phyloP scores from a whole-genome alignment of 2,888 invertebrate genomes.

The Harpalus rufipes region DNA sequence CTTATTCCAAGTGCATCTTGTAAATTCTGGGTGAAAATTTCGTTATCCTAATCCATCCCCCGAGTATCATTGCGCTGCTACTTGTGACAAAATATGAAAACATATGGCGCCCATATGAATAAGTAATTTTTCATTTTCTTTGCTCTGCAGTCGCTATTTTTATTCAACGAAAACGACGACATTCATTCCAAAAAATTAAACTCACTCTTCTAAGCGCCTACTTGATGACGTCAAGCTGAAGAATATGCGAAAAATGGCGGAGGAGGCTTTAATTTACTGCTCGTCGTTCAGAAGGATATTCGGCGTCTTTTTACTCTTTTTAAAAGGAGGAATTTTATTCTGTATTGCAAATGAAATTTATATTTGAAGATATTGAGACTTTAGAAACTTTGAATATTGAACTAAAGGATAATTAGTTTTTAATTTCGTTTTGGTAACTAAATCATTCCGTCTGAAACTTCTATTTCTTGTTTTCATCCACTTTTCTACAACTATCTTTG shows the following conservation, averaged over 20 bases:
- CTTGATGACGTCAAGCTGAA: background rate
- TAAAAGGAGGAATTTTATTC: too few relatives aligned
- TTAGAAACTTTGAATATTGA: too few relatives aligned
- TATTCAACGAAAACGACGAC: constrained; percentile 15
- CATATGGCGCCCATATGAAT: constrained; percentile 27
- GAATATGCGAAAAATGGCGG: background rate
- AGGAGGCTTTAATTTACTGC: background rate
- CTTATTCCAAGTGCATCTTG: constrained; percentile 3
- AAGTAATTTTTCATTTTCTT: constrained; percentile 38
- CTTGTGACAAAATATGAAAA: constrained; percentile 38
- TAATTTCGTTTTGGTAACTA: too few relatives aligned
- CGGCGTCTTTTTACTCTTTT: too few relatives aligned
- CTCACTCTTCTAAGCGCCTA: constrained; percentile 11
- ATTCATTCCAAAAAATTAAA: constrained; percentile 35
- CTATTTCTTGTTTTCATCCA: too few relatives aligned
- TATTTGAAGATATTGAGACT: too few relatives aligned
- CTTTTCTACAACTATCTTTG: too few relatives aligned
- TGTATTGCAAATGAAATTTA: too few relatives aligned
- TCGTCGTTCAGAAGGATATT: background rate
- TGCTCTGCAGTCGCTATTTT: constrained; percentile 5
- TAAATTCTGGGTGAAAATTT: background rate
- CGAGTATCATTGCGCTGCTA: background rate
- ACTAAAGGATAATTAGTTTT: too few relatives aligned
- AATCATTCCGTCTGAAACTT: too few relatives aligned
- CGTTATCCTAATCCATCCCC: constrained; percentile 10